Evolutionary conservation across 30 jellyfish, hydroid and myxozoan genomes (phyloP).

Genomic region (Chrysaora quinquecirrha): DNA sequence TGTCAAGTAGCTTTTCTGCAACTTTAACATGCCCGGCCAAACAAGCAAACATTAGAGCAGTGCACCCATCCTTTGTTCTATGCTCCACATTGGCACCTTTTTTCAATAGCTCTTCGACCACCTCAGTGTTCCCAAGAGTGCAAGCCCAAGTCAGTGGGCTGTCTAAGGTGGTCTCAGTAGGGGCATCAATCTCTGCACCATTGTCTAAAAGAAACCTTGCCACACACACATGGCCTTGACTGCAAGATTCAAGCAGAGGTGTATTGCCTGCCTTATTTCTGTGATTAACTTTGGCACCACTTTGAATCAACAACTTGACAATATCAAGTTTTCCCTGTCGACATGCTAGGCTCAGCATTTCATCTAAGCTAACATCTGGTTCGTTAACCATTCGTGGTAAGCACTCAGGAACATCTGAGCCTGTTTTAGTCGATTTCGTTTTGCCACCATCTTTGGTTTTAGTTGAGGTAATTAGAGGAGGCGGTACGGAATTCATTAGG

Average conservation of each 20-base stretch:
- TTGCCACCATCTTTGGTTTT: slow-evolving; percentile 59
- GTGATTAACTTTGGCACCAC: slow-evolving; percentile 98
- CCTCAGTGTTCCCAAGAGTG: slow-evolving; percentile 91
- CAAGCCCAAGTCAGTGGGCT: slow-evolving; percentile 99
- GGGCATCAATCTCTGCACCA: slow-evolving; percentile 97
- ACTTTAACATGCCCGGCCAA: slow-evolving; percentile 89
- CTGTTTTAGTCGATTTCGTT: slow-evolving; percentile 67
- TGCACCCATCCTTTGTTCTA: slow-evolving; percentile 98
- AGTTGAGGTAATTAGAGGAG: slow-evolving; percentile 50
- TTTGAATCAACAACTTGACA: slow-evolving; percentile 89
- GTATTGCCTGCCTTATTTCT: slow-evolving; percentile 96
- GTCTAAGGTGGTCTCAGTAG: slow-evolving; percentile 96
- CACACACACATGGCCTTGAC: slow-evolving; percentile 97
- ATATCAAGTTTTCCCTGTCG: slow-evolving; percentile 98
- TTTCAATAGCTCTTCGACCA: slow-evolving; percentile 79
- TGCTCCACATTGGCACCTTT: slow-evolving; percentile 96
- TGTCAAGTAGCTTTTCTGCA: slow-evolving; percentile 84
- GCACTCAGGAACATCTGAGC: slow-evolving; percentile 69
- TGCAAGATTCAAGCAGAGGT: slow-evolving; percentile 97
- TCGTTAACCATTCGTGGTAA: slow-evolving; percentile 82
- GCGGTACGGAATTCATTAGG: slow-evolving; percentile 40
- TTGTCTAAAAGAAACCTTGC: slow-evolving; percentile 92
- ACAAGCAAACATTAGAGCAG: slow-evolving; percentile 98
- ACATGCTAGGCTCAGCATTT: slow-evolving; percentile 98
- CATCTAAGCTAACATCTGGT: slow-evolving; percentile 99